Evolutionary conservation across 2,797 vertebrate genomes (phyloP), one percentile per base, ranked within the genome.

Genomic region (Distichodus sexfasciatus): DNA sequence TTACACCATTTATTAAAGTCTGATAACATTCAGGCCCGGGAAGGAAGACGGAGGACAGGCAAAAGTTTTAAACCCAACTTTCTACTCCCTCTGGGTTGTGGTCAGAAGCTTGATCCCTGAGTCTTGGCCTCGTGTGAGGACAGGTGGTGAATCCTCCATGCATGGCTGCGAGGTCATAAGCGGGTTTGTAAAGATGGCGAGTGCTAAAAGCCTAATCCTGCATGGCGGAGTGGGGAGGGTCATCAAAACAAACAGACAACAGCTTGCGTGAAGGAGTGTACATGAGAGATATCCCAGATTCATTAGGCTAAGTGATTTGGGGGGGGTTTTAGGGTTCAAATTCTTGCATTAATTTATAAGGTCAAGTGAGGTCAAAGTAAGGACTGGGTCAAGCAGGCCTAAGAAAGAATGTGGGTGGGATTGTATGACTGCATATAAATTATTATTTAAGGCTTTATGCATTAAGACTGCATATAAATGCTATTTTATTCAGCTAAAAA

Each of bases 1-100:
- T 75, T 72, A 77, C 57, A 63, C 57, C 70, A 65, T 70, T 61
- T 77, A 69, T 77, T 58, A 67, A 59, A 72, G 69, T 66, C 58
- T 33, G 67, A 68, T 67, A 71, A 73, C 77, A 71, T 72, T 65
- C 50, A 35, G 26, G 8, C 57, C 70, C 59, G 31, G 26, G 62
- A 75, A 66, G 69, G 72, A 35, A 69, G 65, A 62, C 64, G 48
- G 61, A 72, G 67, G 62, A 80, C 21, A 63, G 7, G 31, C 31
- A 53, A 24, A 60, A 59, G 48, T 73, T 69, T 60, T 71, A 60
- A 51, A 59, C 68, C 57, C 63, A 36, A 53, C 61, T 55, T 35
- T 38, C 40, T 60, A n/a, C 53, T 51, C 43, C n/a, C 46, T 35
- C n/a, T n/a, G n/a, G n/a, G n/a, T n/a, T n/a, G n/a, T n/a, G n/a